A percentile compares a stretch with the other conserved stretches of the same genome.
Evolutionary conservation across 1,140 invertebrate genomes (phyloP).

Genomic region (Megalonaias nervosa): DNA sequence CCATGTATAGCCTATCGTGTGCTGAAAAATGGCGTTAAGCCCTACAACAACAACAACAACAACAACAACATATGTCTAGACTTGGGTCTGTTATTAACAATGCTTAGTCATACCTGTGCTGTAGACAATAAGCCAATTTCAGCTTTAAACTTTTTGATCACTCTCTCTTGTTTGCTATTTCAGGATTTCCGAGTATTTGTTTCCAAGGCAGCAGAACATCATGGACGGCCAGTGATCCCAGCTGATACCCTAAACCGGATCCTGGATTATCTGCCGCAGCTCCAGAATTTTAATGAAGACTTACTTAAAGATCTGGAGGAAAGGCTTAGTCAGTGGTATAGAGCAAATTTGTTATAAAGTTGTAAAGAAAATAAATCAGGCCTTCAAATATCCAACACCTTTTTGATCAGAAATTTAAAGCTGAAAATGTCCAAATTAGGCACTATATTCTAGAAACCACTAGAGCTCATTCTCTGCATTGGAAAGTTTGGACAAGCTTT

Average conservation of each 20-base stretch:
- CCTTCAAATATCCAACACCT: too few species aligned
- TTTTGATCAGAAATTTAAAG: too few species aligned
- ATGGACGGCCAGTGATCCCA: conserved; percentile 69
- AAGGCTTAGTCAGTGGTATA: conserved; percentile 77
- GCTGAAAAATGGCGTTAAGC: too few species aligned
- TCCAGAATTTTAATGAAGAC: conserved; percentile 79
- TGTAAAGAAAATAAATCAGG: too few species aligned
- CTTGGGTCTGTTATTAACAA: not conserved
- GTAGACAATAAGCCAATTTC: not conserved
- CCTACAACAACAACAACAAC: too few species aligned
- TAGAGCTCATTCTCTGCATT: too few species aligned
- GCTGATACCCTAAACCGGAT: conserved; percentile 76
- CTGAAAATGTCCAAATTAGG: too few species aligned
- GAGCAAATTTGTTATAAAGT: too few species aligned
- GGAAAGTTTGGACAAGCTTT: too few species aligned
- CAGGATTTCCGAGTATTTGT: conserved; percentile 77
- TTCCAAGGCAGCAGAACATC: conserved; percentile 69
- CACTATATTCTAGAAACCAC: too few species aligned
- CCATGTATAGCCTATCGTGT: too few species aligned
- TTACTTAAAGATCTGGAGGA: conserved; percentile 78
- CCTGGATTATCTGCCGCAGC: conserved; percentile 76
- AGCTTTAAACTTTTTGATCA: not conserved
- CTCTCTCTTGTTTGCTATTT: conserved; percentile 23
- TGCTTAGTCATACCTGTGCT: not conserved
- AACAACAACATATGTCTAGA: not conserved